Conservation (phyloP, 2,113 vertebrate genomes). For the Aspidoscelis tigris region DNA sequence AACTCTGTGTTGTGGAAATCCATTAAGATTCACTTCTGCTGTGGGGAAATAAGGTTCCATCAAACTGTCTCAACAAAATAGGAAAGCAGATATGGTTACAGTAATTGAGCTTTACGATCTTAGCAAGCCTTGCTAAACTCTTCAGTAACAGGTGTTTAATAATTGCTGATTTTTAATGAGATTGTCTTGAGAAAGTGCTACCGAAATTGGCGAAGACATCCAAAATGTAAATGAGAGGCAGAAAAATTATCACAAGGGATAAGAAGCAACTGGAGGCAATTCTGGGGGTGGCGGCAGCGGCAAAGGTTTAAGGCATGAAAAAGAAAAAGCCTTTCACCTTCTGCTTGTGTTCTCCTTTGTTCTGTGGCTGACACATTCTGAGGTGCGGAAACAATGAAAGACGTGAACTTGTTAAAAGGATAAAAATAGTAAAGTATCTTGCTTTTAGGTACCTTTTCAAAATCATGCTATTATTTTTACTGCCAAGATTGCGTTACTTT, state of each 20-base stretch:
- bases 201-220: conserved; percentile 1
- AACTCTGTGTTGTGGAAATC: neutral
- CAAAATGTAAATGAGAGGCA: neutral
- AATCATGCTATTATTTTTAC: neutral
- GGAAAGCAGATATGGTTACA: neutral
- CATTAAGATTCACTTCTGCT: conserved; percentile 20
- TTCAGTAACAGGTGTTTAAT: neutral
- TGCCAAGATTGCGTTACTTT: neutral
- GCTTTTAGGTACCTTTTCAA: neutral
- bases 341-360: conserved; percentile 56
- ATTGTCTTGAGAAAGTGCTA: neutral
- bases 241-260: neutral
- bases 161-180: conserved; percentile 1
- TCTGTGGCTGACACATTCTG: conserved; percentile 46
- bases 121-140: conserved; percentile 29
- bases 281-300: neutral
- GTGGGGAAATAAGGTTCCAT: conserved; percentile 5
- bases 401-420: conserved; percentile 40
- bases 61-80: neutral
- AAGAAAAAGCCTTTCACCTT: conserved; percentile 20
- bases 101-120: conserved; percentile 6
- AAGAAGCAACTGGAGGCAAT: conserved; percentile 4
- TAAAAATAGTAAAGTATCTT: conserved; percentile 49
- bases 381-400: conserved; percentile 40
- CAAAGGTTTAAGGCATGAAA: conserved; percentile 31